Evolutionary conservation across 2,888 invertebrate species (phyloP).

Genomic region (Thalpophila matura): DNA sequence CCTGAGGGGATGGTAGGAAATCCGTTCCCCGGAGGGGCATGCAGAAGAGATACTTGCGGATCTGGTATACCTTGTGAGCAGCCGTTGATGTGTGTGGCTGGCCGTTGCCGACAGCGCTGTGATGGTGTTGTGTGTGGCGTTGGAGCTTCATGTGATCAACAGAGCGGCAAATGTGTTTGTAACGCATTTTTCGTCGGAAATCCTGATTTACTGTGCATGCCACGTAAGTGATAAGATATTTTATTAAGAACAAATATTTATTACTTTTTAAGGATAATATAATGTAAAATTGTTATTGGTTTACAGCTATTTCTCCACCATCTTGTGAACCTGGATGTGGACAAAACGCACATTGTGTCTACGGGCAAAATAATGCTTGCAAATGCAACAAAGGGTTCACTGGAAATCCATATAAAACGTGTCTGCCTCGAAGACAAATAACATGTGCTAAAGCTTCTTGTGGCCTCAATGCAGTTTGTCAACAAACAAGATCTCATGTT

Average conservation of each 20-base stretch:
- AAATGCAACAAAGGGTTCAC: conserved; percentile 95
- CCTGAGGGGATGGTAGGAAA: conserved; percentile 96
- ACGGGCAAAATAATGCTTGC: conserved; percentile 94
- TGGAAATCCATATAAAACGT: conserved; percentile 97
- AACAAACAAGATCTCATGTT: conserved; percentile 93
- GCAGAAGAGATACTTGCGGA: conserved; percentile 95
- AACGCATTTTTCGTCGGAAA: conserved; percentile 97
- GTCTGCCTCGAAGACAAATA: conserved; percentile 93
- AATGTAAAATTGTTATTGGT: conserved; percentile 52
- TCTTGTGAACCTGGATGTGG: conserved; percentile 95
- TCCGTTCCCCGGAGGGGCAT: conserved; percentile 97
- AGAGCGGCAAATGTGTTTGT: conserved; percentile 96
- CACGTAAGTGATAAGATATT: conserved; percentile 92
- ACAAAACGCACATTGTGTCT: conserved; percentile 96
- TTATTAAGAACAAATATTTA: conserved; percentile 2
- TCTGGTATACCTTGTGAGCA: conserved; percentile 94
- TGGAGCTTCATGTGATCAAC: conserved; percentile 96
- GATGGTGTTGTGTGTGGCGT: conserved; percentile 96
- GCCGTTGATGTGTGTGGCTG: conserved; percentile 95
- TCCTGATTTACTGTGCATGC: conserved; percentile 97
- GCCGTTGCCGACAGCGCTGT: conserved; percentile 97
- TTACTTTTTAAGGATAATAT: not conserved
- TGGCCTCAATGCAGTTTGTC: conserved; percentile 95
- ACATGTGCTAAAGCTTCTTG: conserved; percentile 94
- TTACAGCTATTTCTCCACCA: conserved; percentile 94